phyloP scores from a whole-genome alignment of 2,113 vertebrate genomes.

The Benitochromis conjunctus region DNA sequence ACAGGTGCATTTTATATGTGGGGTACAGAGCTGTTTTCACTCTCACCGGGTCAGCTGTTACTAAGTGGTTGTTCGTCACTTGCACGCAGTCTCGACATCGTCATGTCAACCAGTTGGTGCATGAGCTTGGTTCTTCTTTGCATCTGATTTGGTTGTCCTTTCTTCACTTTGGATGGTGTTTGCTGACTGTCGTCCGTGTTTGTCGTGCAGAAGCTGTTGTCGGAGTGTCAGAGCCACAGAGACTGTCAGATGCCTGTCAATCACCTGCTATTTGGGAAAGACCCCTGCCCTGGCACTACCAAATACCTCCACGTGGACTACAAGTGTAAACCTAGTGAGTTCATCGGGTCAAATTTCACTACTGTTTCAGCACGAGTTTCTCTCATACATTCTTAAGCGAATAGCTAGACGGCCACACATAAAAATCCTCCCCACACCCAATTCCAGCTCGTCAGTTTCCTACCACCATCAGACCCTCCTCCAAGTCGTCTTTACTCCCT shows the following conservation, averaged over 20 bases:
- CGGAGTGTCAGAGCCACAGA: conserved; percentile 93
- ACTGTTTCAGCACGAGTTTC: neutral
- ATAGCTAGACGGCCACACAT: neutral
- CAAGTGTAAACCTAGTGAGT: conserved; percentile 98
- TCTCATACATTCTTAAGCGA: neutral
- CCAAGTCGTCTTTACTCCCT: neutral
- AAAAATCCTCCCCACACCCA: neutral
- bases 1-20: conserved; percentile 77
- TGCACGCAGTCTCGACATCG: neutral
- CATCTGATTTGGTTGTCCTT: neutral
- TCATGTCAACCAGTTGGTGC: neutral
- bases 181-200: neutral
- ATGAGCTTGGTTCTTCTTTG: neutral
- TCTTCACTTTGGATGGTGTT: neutral
- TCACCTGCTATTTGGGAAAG: conserved; percentile 90
- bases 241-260: conserved; percentile 88
- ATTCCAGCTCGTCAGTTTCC: neutral
- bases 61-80: neutral
- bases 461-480: neutral
- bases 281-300: conserved; percentile 89
- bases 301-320: conserved; percentile 95
- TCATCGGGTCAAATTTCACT: neutral
- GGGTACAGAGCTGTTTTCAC: neutral
- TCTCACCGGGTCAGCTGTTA: neutral
- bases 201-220: conserved; percentile 86